Base-by-base conservation (phyloP, 2,797 vertebrate genomes). In the Lacerta agilis region DNA sequence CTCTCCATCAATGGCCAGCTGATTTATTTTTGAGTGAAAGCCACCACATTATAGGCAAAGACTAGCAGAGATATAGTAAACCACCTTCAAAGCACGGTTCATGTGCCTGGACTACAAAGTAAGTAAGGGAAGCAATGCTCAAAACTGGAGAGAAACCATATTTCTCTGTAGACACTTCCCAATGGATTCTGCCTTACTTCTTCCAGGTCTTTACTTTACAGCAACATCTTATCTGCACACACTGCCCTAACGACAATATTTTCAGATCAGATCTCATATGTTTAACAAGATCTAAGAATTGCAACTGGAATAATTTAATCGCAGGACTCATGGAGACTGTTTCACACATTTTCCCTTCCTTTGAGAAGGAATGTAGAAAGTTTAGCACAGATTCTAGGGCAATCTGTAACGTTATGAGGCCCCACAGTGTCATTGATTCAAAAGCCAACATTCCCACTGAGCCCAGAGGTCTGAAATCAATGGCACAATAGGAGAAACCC, bases 51-150 rank as follows among this genome's bases (percentile, higher is more conserved):
- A 83, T 88, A 94, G 92, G 82, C 67, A 91, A 91, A 90, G 90
- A 90, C 93, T 83, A 89, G 89, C 5, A 0, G 82, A 95, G 94
- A 89, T 94, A 93, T 90, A 92, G 94, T 93, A 96, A 95, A 93
- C 94, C 93, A 95, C 92, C 92, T 94, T 95, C 94, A 94, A 94
- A 94, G 88, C 91, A 94, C 93, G 94, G 92, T 94, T 93, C 88
- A 87, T 95, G 95, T 95, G 94, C 92, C 88, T 45, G 90, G 95
- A 95, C 94, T 96, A 89, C 95, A 92, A 91, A 95, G 94, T 94
- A 91, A 94, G 94, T 90, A 90, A 91, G 95, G 18, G 6, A 93
- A 93, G 92, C 94, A 94, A 94, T 93, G 91, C 89, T 90, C 87
- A 66, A 78, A 83, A 91, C 91, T 94, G 91, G 92, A 94, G 94